phyloP scores from a whole-genome alignment of 2,113 vertebrate genomes.

The Actenoides hombroni region DNA sequence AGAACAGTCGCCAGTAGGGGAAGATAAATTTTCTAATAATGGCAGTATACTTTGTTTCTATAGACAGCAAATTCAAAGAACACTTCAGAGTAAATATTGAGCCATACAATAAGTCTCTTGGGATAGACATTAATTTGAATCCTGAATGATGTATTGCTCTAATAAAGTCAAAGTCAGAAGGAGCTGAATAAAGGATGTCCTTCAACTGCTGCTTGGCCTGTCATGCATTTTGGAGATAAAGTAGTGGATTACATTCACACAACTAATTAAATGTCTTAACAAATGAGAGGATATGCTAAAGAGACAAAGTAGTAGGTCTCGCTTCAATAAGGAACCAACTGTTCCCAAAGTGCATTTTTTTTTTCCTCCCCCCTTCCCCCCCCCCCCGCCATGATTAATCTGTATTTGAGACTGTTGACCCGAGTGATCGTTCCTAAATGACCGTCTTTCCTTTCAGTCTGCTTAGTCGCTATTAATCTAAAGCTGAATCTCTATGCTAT shows the following conservation, averaged over 20 bases:
- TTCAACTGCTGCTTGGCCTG: slow-evolving; percentile 39
- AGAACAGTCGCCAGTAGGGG: background rate
- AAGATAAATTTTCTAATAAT: slow-evolving; percentile 41
- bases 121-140: slow-evolving; percentile 29
- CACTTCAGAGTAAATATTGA: slow-evolving; percentile 18
- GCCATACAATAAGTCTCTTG: background rate
- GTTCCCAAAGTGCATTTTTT: background rate
- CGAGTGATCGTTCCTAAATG: background rate
- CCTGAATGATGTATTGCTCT: slow-evolving; percentile 38
- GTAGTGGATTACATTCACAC: slow-evolving; percentile 30
- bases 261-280: slow-evolving; percentile 37
- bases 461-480: background rate
- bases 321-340: slow-evolving; percentile 39
- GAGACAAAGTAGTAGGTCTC: background rate
- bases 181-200: slow-evolving; percentile 17
- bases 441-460: background rate
- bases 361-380: background rate
- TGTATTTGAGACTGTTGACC: slow-evolving; percentile 32
- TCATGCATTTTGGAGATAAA: slow-evolving; percentile 4
- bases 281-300: slow-evolving; percentile 43
- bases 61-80: slow-evolving; percentile 35
- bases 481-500: background rate
- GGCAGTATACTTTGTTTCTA: slow-evolving; percentile 9
- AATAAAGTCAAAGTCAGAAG: slow-evolving; percentile 52
- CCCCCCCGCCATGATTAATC: background rate